Conservation (phyloP, 2,888 invertebrate genomes). For the Scaptomyza polygonia region DNA sequence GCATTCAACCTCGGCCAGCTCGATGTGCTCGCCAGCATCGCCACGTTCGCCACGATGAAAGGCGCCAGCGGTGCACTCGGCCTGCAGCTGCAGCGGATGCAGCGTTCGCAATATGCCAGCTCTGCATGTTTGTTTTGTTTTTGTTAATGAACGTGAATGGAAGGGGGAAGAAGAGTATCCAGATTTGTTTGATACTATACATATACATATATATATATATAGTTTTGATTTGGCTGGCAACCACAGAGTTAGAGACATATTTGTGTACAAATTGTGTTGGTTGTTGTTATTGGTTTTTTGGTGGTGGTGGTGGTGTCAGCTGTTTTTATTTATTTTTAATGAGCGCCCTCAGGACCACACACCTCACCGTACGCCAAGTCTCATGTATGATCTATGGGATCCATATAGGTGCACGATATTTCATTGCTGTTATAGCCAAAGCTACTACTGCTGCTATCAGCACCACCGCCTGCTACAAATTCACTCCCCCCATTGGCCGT, state of each 20-base stretch:
- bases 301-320: constrained; percentile 29
- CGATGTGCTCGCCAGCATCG: constrained; percentile 85
- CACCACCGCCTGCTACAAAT: constrained; percentile 52
- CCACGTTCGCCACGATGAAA: constrained; percentile 77
- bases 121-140: constrained; percentile 64
- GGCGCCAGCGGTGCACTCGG: constrained; percentile 80
- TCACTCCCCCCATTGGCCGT: constrained; percentile 82
- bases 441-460: constrained; percentile 48
- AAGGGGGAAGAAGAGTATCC: constrained; percentile 66
- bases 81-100: constrained; percentile 87
- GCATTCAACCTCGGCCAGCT: constrained; percentile 89
- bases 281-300: constrained; percentile 14
- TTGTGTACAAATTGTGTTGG: constrained; percentile 54
- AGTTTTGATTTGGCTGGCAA: constrained; percentile 54
- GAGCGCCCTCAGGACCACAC: constrained; percentile 74
- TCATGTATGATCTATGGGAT: constrained; percentile 82
- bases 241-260: constrained; percentile 70
- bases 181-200: constrained; percentile 57
- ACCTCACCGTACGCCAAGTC: constrained; percentile 78
- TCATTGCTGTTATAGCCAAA: constrained; percentile 81
- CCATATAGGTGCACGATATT: constrained; percentile 82
- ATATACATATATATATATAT: too few relatives aligned
- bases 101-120: constrained; percentile 86
- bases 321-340: too few relatives aligned
- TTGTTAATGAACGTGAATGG: neutral